Conservation (phyloP, 2,113 vertebrate species). For the Peromyscus maniculatus region DNA sequence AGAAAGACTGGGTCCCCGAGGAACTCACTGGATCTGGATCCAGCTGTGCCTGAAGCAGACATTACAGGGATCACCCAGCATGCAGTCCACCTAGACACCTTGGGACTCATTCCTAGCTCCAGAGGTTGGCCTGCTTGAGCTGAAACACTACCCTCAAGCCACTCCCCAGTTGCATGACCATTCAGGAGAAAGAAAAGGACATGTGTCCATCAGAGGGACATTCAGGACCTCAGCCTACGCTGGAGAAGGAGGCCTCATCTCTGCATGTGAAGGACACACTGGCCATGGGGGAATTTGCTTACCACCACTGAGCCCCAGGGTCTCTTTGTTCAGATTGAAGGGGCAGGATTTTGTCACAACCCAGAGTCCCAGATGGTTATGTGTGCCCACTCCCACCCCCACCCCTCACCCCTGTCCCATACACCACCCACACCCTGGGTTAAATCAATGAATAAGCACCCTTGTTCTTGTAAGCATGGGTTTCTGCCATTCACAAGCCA, state of each 20-base stretch:
- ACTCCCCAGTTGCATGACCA: no score
- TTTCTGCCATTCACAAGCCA: neutral
- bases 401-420: neutral
- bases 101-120: neutral
- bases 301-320: neutral
- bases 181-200: neutral
- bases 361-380: neutral
- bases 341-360: neutral
- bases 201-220: neutral
- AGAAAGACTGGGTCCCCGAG: neutral
- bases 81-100: neutral
- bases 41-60: conserved; percentile 17
- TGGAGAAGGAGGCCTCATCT: neutral
- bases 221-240: neutral
- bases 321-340: neutral
- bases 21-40: neutral
- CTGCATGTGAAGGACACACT: neutral
- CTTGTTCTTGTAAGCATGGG: neutral
- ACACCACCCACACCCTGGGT: neutral
- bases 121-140: neutral
- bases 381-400: neutral
- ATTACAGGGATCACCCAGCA: rapidly evolving
- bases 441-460: no score
- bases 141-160: neutral
- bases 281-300: neutral